Percentiles rank a stretch among this genome's conserved stretches.
Conservation (phyloP, 1,140 invertebrate species). For the Drosophila tsacasi region DNA sequence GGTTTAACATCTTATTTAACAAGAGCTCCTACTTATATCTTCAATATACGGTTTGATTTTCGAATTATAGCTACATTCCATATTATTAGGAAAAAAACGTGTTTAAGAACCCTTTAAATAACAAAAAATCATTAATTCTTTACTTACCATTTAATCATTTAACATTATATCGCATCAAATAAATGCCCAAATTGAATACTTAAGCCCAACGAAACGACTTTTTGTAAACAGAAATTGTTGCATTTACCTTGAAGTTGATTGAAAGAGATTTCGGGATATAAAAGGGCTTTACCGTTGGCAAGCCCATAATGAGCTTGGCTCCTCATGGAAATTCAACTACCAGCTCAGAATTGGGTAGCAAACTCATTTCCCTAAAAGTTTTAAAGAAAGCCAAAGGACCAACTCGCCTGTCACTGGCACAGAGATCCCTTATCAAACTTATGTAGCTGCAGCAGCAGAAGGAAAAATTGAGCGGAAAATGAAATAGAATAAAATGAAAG, state of each 20-base stretch:
- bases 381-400: slow-evolving; percentile 3
- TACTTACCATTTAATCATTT: neutral
- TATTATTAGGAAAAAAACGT: neutral
- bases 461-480: slow-evolving; percentile 23
- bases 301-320: slow-evolving; percentile 11
- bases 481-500: neutral
- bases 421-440: slow-evolving; percentile 38
- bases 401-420: slow-evolving; percentile 33
- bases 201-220: slow-evolving; percentile 6
- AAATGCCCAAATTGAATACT: slow-evolving; percentile 1
- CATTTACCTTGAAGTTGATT: slow-evolving; percentile 21
- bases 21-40: neutral
- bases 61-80: neutral
- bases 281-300: neutral
- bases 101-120: too few relatives aligned
- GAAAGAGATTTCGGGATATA: slow-evolving; percentile 9
- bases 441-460: slow-evolving; percentile 19
- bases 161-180: too few relatives aligned
- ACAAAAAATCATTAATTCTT: neutral
- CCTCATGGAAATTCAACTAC: slow-evolving; percentile 5
- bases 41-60: neutral
- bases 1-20: neutral
- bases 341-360: slow-evolving; percentile 13
- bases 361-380: slow-evolving; percentile 26
- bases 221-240: slow-evolving; percentile 9